Base-by-base conservation (phyloP, 2,888 invertebrate species). In the Baronia brevicornis region DNA sequence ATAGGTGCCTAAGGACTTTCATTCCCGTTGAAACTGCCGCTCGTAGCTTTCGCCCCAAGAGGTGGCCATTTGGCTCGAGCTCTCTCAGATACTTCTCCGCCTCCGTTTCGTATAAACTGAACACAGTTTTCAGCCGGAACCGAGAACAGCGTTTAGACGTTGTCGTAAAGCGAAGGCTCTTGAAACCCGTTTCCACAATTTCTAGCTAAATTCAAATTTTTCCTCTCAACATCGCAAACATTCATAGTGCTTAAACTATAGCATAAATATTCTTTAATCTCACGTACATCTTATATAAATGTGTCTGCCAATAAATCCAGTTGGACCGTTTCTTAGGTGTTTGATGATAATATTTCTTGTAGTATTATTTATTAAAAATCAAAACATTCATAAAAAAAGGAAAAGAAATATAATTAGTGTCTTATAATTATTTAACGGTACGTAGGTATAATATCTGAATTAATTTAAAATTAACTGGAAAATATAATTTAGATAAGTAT, bases 121-220 rank as follows among this genome's bases (percentile, higher is more conserved):
- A 60, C 55, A 61, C 65, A 69, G 73, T 77, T 77, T 69, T 61
- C 66, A 43, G 66, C 64, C 59, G 61, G 60, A 67, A 59, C 65
- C 52, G 64, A 68, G 67, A 73, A 68, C 74, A 73, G 72, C 70
- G 67, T 78, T 78, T 78, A 71, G 74, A 72, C 69, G 55, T 49
- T 60, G 61, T 82, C 82, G 78, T 82, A 82, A 84, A 82, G 60
- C 54, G 60, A 64, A 64, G 48, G 70, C 68, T 65, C 64, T 58
- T 48, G 51, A 51, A 63, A 58, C 62, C 64, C 62, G 64, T 71
- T 69, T 60, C 67, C 61, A 60, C 52, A 64, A 30, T 32, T 25
- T 26, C 54, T 72, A 72, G 75, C 73, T 74, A 74, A 74, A 79
- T 79, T 80, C 73, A 79, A 80, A 78, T 79, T 77, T 77, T 73